These are phyloP conservation scores for Hypsopygia costalis DNA, from an alignment of 2,888 invertebrate species.

Conservation along the genomic window DNA sequence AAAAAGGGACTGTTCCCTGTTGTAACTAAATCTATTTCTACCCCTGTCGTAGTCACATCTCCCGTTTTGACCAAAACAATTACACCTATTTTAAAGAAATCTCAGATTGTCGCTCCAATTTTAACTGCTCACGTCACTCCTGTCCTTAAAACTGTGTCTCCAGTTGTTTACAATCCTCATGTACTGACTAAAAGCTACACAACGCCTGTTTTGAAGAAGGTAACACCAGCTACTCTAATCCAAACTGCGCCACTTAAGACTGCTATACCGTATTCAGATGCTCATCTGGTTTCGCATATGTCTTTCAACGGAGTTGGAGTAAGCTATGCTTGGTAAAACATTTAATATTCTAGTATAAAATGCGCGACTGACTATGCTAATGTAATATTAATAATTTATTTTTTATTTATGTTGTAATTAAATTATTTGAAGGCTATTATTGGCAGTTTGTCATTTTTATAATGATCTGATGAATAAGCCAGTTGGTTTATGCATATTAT, in stretches of 20 bases:
- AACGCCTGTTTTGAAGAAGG: conserved; percentile 10
- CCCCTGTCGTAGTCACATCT: background rate
- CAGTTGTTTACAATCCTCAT: conserved; percentile 5
- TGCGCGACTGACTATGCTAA: conserved; percentile 42
- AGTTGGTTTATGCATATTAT: too few relatives aligned
- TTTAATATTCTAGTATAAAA: conserved; percentile 20
- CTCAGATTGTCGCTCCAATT: background rate
- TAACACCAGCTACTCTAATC: conserved; percentile 14
- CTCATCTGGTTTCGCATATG: conserved; percentile 38
- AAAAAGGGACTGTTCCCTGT: conserved; percentile 15
- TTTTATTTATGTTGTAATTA: conserved; percentile 12
- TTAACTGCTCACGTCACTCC: conserved; percentile 1
- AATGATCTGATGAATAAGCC: too few relatives aligned
- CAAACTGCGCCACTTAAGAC: conserved; percentile 25
- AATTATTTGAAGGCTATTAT: conserved; percentile 1
- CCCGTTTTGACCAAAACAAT: conserved; percentile 12
- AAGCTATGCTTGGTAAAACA: conserved; percentile 43
- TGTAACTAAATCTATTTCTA: conserved; percentile 16
- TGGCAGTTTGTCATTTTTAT: too few relatives aligned
- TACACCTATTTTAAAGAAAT: conserved; percentile 20
- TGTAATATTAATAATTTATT: conserved; percentile 15
- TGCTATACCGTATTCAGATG: conserved; percentile 33
- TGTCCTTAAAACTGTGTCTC: background rate
- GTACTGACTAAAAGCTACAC: conserved; percentile 10
- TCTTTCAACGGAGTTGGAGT: conserved; percentile 37